phyloP scores from a whole-genome alignment of 2,113 vertebrate species.

The Hypanus sabinus region DNA sequence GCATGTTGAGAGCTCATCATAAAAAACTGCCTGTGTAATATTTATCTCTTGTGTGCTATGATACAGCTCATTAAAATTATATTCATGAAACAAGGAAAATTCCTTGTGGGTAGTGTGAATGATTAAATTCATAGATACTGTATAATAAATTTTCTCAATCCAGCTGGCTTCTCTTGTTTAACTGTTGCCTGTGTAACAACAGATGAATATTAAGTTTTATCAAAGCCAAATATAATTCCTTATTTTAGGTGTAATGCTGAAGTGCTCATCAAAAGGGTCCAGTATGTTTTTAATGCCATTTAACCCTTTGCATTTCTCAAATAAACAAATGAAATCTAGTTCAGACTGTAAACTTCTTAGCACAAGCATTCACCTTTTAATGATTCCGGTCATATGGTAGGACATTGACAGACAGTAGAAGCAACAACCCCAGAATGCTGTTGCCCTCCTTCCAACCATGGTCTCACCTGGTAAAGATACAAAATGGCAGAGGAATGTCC shows the following conservation, averaged over 20 bases:
- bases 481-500: background rate
- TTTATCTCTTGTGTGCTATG: background rate
- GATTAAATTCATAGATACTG: background rate
- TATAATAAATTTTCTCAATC: background rate
- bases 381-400: no score
- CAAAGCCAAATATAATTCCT: background rate
- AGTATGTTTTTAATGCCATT: background rate
- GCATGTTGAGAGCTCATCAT: background rate
- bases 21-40: background rate
- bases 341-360: background rate
- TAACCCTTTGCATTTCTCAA: background rate
- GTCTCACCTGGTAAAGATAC: background rate
- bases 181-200: background rate
- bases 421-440: background rate
- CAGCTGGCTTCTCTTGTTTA: conserved; percentile 9
- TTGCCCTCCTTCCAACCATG: background rate
- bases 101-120: background rate
- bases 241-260: background rate
- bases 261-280: background rate
- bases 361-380: background rate
- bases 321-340: background rate
- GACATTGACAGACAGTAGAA: background rate
- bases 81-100: background rate
- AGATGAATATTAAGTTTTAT: background rate
- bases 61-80: background rate